Conservation (phyloP, 2,888 invertebrate genomes). For the Scaptomyza polygonia region DNA sequence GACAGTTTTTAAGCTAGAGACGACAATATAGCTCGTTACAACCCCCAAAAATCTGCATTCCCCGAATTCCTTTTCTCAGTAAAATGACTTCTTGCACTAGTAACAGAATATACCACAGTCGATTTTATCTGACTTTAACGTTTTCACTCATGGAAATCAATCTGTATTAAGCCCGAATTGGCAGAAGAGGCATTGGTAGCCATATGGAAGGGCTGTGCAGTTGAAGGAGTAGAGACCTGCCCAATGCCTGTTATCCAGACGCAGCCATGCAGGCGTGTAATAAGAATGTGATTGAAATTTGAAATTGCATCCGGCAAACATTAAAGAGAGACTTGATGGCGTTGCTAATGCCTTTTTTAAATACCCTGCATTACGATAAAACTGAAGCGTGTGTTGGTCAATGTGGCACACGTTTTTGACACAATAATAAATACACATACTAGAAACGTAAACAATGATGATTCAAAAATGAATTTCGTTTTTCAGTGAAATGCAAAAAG, state of each 20-base stretch:
- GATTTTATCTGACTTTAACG: too few species aligned
- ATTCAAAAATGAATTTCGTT: background rate
- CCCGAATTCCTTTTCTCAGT: too few species aligned
- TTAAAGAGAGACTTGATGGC: constrained; percentile 29
- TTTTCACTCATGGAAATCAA: constrained; percentile 32
- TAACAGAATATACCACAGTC: too few species aligned
- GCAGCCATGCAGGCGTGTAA: constrained; percentile 68
- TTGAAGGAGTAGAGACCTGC: background rate
- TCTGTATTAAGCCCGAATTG: constrained; percentile 47
- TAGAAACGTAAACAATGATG: constrained; percentile 6
- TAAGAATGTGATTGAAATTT: constrained; percentile 78
- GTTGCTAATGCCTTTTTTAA: background rate
- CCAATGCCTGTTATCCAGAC: constrained; percentile 44
- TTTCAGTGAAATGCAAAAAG: background rate
- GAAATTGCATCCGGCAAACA: constrained; percentile 75
- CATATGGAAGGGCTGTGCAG: background rate
- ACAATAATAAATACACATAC: background rate
- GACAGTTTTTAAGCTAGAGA: too few species aligned
- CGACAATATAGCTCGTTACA: too few species aligned
- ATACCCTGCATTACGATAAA: constrained; percentile 10
- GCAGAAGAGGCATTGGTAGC: constrained; percentile 8
- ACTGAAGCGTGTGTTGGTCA: background rate
- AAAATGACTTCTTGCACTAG: too few species aligned
- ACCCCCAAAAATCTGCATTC: too few species aligned
- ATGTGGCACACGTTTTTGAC: background rate